Percentiles rank a stretch among this genome's conserved stretches.
Evolutionary conservation across 2,888 invertebrate species (phyloP).

Genomic region (Caenorhabditis panamensis): DNA sequence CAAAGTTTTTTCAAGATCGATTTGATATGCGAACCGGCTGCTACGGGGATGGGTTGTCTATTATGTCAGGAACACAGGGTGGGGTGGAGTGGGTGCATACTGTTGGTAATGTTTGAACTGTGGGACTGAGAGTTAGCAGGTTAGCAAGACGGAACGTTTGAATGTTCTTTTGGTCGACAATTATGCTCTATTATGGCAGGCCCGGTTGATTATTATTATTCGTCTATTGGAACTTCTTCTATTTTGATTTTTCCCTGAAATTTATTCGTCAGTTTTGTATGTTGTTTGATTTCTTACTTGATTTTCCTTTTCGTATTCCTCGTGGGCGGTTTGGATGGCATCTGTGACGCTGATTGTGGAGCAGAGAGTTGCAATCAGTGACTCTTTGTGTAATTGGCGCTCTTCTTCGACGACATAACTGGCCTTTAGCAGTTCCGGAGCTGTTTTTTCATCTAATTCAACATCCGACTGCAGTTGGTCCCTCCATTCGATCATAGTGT

Average conservation of each 20-base stretch:
- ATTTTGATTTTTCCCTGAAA: conserved; percentile 50
- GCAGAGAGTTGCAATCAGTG: conserved; percentile 63
- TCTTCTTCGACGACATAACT: conserved; percentile 52
- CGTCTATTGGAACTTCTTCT: conserved; percentile 41
- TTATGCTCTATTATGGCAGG: conserved; percentile 34
- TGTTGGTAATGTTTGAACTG: background rate
- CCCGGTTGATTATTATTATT: background rate
- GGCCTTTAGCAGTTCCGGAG: conserved; percentile 56
- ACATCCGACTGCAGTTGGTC: conserved; percentile 52
- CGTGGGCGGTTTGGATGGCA: conserved; percentile 60
- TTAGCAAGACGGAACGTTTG: conserved; percentile 7
- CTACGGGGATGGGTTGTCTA: conserved; percentile 17
- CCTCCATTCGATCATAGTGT: conserved; percentile 74
- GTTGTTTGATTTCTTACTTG: too few relatives aligned
- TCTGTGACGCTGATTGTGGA: conserved; percentile 61
- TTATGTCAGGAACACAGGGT: conserved; percentile 23
- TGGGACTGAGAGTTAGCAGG: background rate
- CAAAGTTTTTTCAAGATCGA: conserved; percentile 52
- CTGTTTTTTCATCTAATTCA: conserved; percentile 45
- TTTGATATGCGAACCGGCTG: conserved; percentile 59
- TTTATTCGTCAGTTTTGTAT: too few relatives aligned
- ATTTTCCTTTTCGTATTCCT: conserved; percentile 55
- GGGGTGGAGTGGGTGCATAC: background rate
- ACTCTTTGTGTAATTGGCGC: conserved; percentile 50
- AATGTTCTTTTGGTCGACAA: conserved; percentile 1